These are phyloP conservation scores for Squalus acanthias DNA, from an alignment of 2,797 vertebrate genomes.

Conservation along the genomic window DNA sequence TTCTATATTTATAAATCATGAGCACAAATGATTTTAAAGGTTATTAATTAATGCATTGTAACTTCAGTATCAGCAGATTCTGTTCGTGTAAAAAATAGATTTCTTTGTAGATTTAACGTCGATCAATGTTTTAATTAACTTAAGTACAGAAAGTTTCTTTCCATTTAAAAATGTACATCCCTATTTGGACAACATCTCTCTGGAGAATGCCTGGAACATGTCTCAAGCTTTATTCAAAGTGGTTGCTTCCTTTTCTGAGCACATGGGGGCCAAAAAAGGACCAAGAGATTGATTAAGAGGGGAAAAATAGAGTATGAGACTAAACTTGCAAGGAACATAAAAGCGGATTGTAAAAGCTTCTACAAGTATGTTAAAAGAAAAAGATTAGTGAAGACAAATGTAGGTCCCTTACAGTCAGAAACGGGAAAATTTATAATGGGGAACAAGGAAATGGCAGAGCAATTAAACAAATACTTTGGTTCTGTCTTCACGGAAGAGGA, in stretches of 20 bases:
- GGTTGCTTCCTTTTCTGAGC: neutral
- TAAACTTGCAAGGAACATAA: too few relatives aligned
- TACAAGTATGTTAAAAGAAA: too few relatives aligned
- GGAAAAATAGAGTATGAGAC: too few relatives aligned
- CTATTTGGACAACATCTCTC: neutral
- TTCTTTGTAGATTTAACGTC: neutral
- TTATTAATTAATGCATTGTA: neutral
- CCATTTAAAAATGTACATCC: neutral
- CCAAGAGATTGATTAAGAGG: too few relatives aligned
- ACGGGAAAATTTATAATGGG: too few relatives aligned
- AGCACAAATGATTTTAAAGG: neutral
- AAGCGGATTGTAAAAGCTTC: too few relatives aligned
- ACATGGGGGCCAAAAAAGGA: neutral
- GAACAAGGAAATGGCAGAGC: too few relatives aligned
- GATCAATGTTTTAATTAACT: constrained; percentile 30
- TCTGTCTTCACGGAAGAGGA: too few relatives aligned
- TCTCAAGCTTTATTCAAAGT: neutral
- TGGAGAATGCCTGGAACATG: neutral
- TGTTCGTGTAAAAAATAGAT: neutral
- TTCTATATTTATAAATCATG: constrained; percentile 13
- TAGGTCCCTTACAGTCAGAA: too few relatives aligned
- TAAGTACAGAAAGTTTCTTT: neutral
- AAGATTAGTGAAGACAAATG: too few relatives aligned
- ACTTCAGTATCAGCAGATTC: neutral
- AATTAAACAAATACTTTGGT: too few relatives aligned